Conservation (phyloP, 2,113 vertebrate species). For the Aldabrachelys gigantea region DNA sequence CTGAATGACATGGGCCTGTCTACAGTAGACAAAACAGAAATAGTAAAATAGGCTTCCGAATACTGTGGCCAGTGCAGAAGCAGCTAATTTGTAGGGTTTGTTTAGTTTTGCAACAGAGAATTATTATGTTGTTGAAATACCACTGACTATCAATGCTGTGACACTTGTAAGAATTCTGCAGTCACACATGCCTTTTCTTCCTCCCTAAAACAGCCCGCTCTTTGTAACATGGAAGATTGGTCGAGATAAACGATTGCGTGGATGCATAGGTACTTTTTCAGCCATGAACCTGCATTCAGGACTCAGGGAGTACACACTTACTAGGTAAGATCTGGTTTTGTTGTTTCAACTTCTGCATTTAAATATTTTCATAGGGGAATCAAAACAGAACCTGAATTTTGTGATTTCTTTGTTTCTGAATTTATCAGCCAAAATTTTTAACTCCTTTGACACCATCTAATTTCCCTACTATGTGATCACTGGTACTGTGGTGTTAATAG, state of each 20-base stretch:
- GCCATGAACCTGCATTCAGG: conserved; percentile 99
- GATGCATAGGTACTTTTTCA: conserved; percentile 99
- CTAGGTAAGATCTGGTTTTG: conserved; percentile 88
- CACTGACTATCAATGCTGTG: background rate
- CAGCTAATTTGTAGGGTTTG: background rate
- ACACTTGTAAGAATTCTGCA: background rate
- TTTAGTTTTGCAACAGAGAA: background rate
- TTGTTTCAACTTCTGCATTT: conserved; percentile 35
- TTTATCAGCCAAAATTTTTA: conserved; percentile 25
- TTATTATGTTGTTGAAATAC: background rate
- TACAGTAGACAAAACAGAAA: background rate
- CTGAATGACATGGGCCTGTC: background rate
- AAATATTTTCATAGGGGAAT: conserved; percentile 31
- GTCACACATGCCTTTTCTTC: conserved; percentile 62
- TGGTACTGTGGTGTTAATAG: background rate
- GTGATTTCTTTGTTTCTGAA: conserved; percentile 33
- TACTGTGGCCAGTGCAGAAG: background rate
- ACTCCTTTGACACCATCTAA: conserved; percentile 24
- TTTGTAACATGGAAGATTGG: conserved; percentile 99
- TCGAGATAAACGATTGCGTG: conserved; percentile 98
- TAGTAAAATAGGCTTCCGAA: background rate
- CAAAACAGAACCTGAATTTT: conserved; percentile 23
- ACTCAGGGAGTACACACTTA: conserved; percentile 99
- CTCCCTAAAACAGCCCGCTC: conserved; percentile 89
- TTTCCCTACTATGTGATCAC: conserved; percentile 43